Percentiles rank a stretch among this genome's conserved stretches.
These are phyloP conservation scores for Dicerorhinus sumatrensis DNA, from an alignment of 2,113 vertebrate species.

Conservation along the genomic window DNA sequence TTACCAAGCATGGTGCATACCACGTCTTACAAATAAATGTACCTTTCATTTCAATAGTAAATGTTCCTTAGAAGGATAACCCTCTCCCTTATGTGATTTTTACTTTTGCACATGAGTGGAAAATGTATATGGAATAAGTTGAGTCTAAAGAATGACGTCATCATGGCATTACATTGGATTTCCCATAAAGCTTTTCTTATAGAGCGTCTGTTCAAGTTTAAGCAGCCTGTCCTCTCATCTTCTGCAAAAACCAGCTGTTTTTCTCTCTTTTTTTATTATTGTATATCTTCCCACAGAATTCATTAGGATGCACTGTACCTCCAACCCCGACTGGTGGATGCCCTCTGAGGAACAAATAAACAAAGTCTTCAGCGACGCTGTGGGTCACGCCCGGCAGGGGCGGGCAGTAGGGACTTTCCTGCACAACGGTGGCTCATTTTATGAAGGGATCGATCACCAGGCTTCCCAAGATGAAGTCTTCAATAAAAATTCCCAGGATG, in stretches of 20 bases:
- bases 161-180: conserved; percentile 78
- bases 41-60: neutral
- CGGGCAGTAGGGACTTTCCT: conserved; percentile 97
- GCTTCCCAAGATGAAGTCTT: conserved; percentile 93
- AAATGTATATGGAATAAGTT: neutral
- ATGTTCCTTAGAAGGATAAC: neutral
- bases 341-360: conserved; percentile 99
- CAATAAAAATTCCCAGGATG: conserved; percentile 91
- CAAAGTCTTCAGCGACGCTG: conserved; percentile 98
- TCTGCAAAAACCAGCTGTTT: conserved; percentile 70
- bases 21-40: neutral
- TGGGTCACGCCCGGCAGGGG: conserved; percentile 97
- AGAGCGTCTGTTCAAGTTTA: conserved; percentile 58
- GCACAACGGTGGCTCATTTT: conserved; percentile 93
- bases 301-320: conserved; percentile 99
- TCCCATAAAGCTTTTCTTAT: conserved; percentile 76
- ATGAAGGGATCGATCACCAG: conserved; percentile 94
- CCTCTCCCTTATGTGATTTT: neutral
- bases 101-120: conserved; percentile 59
- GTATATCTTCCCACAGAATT: conserved; percentile 91
- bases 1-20: no score
- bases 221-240: neutral
- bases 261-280: conserved; percentile 55
- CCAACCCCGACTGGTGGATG: conserved; percentile 99
- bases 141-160: conserved; percentile 66